Percentiles rank a stretch among this genome's conserved stretches.
Conservation (phyloP, 2,113 vertebrate genomes). For the Pteropus alecto region DNA sequence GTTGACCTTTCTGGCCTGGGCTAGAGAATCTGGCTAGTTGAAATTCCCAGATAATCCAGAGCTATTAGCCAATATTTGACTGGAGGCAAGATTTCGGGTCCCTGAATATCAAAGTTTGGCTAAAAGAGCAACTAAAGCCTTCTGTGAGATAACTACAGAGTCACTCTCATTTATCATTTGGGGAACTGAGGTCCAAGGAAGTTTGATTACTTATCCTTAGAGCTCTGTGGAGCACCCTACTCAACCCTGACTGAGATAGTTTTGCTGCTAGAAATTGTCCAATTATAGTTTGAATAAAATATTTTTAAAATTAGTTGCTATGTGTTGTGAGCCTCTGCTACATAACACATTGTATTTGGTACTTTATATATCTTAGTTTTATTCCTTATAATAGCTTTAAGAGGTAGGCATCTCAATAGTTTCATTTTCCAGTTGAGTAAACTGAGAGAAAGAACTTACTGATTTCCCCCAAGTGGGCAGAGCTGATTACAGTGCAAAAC, state of each 20-base stretch:
- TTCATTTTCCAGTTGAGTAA: slow-evolving; percentile 27
- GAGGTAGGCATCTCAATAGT: background rate
- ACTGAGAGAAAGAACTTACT: background rate
- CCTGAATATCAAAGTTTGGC: background rate
- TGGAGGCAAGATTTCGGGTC: background rate
- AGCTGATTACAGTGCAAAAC: background rate
- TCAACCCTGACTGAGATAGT: background rate
- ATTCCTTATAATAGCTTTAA: background rate
- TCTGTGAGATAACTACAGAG: background rate
- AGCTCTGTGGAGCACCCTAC: background rate
- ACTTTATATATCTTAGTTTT: slow-evolving; percentile 20
- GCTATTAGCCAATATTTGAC: background rate
- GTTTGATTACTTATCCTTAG: background rate
- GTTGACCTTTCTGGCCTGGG: slow-evolving; percentile 10
- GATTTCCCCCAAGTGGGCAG: background rate
- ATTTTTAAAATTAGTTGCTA: background rate
- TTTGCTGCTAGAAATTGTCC: slow-evolving; percentile 5
- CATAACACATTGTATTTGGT: slow-evolving; percentile 28
- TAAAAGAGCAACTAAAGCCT: slow-evolving; percentile 25
- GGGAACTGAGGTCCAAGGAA: background rate
- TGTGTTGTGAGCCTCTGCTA: slow-evolving; percentile 37
- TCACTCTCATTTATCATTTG: slow-evolving; percentile 8
- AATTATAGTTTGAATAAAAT: background rate
- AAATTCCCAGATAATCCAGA: slow-evolving; percentile 23
- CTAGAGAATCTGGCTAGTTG: background rate